These are phyloP conservation scores for Pseudopipra pipra DNA, from an alignment of 2,113 vertebrate species.

Conservation along the genomic window DNA sequence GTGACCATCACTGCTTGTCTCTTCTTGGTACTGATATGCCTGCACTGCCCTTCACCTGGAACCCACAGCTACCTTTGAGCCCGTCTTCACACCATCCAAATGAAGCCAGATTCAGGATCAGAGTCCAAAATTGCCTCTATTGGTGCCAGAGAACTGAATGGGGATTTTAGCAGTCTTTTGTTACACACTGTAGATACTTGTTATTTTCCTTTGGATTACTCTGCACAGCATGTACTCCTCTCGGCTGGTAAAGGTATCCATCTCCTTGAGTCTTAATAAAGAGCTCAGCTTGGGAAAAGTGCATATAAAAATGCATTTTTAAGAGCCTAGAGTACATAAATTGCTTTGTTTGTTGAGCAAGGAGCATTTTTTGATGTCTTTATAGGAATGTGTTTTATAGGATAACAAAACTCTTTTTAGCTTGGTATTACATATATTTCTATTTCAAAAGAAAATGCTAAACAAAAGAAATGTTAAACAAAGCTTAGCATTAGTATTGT, in stretches of 20 bases:
- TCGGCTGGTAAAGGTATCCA: neutral
- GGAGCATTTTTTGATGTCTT: neutral
- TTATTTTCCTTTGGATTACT: neutral
- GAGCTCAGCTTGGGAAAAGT: neutral
- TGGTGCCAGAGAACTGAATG: neutral
- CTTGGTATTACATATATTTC: neutral
- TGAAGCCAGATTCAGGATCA: neutral
- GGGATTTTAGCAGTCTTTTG: neutral
- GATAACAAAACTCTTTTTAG: neutral
- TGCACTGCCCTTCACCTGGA: neutral
- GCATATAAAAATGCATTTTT: neutral
- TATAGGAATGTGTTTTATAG: neutral
- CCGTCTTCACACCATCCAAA: neutral
- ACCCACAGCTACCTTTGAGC: neutral
- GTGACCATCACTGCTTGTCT: neutral
- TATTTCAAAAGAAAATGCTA: conserved; percentile 39
- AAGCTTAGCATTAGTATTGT: conserved; percentile 9
- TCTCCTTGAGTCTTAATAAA: neutral
- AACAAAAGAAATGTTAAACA: neutral
- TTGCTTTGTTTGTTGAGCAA: neutral
- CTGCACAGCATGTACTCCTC: neutral
- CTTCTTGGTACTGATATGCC: neutral
- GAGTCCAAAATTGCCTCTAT: neutral
- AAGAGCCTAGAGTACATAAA: neutral
- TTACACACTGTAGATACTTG: neutral